Percentiles rank a stretch among this genome's conserved stretches.
These are phyloP conservation scores for Aspidapion aeneum DNA, from an alignment of 2,888 invertebrate species.

Conservation along the genomic window DNA sequence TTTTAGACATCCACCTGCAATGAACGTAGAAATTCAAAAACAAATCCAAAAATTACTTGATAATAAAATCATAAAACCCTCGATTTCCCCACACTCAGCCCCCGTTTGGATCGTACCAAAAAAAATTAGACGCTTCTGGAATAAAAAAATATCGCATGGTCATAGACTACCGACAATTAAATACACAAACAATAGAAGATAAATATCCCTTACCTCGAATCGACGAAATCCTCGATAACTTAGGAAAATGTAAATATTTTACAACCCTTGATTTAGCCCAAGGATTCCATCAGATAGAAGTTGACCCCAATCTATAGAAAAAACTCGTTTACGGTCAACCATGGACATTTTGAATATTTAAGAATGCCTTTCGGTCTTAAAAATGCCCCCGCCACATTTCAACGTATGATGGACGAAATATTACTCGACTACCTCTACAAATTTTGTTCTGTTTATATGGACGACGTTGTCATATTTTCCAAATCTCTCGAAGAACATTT, in stretches of 20 bases:
- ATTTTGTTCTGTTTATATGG: constrained; percentile 28
- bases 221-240: constrained; percentile 31
- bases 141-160: constrained; percentile 24
- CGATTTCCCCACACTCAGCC: constrained; percentile 15
- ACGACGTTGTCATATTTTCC: constrained; percentile 27
- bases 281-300: constrained; percentile 36
- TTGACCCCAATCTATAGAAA: constrained; percentile 20
- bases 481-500: constrained; percentile 25
- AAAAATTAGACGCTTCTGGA: constrained; percentile 24
- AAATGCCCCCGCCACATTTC: constrained; percentile 33
- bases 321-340: too few relatives aligned
- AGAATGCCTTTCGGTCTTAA: constrained; percentile 33
- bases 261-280: constrained; percentile 29
- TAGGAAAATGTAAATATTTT: constrained; percentile 31
- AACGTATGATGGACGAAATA: constrained; percentile 29
- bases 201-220: constrained; percentile 25
- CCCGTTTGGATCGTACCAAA: constrained; percentile 23
- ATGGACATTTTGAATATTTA: too few relatives aligned
- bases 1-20: too few relatives aligned
- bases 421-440: constrained; percentile 23
- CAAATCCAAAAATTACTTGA: constrained; percentile 24
- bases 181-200: constrained; percentile 16
- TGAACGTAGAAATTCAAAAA: constrained; percentile 21
- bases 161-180: constrained; percentile 18
- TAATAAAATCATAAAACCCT: constrained; percentile 18